Conservation (phyloP, 2,797 vertebrate genomes). For the Centropyge bicolor region DNA sequence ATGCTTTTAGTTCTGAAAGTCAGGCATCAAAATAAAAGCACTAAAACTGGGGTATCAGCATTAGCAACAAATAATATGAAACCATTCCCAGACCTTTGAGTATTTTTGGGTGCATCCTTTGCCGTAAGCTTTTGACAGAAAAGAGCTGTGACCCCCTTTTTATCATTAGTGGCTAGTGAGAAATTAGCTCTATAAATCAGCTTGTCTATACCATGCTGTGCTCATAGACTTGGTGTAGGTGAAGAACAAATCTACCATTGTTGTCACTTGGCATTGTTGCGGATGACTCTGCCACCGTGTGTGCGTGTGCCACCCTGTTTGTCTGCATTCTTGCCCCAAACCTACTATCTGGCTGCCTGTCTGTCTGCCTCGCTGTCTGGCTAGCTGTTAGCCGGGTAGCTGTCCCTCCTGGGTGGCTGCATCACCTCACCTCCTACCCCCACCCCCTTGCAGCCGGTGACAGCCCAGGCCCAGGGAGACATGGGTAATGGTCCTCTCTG, state of each 20-base stretch:
- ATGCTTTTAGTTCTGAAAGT: neutral
- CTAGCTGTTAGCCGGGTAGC: conserved; percentile 65
- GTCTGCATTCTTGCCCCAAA: conserved; percentile 55
- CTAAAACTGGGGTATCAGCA: neutral
- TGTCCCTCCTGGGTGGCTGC: conserved; percentile 78
- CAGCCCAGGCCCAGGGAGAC: conserved; percentile 79
- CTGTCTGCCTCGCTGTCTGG: conserved; percentile 49
- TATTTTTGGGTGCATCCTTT: conserved; percentile 4
- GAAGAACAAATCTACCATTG: conserved; percentile 28
- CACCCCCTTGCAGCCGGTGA: conserved; percentile 73
- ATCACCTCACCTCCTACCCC: conserved; percentile 71
- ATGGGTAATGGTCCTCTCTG: conserved; percentile 83
- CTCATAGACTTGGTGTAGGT: conserved; percentile 15
- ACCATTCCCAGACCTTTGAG: neutral
- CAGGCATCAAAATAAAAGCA: neutral
- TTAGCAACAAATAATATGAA: neutral
- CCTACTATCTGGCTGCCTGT: conserved; percentile 22
- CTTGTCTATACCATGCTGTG: neutral
- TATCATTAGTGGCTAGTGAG: conserved; percentile 17
- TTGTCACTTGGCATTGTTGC: conserved; percentile 40
- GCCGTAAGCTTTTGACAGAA: neutral
- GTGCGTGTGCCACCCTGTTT: conserved; percentile 55
- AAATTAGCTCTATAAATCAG: conserved; percentile 33
- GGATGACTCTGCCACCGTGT: conserved; percentile 28
- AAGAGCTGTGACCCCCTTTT: conserved; percentile 11